phyloP scores from a whole-genome alignment of 2,797 vertebrate species.

The Pachyuromys duprasi region DNA sequence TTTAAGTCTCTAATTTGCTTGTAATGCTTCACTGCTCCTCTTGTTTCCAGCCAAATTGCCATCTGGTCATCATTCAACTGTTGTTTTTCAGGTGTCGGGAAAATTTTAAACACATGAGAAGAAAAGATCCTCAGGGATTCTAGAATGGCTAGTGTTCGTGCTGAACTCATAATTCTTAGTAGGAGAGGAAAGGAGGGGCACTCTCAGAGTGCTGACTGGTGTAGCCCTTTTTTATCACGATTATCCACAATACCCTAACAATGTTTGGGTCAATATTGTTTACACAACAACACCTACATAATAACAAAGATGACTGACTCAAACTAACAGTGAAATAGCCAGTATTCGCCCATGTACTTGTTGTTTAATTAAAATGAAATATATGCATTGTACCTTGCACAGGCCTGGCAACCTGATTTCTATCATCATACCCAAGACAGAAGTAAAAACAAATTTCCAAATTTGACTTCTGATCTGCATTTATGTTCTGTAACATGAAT shows the following conservation, averaged over 20 bases:
- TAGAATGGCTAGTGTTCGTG: constrained; percentile 31
- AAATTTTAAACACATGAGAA: constrained; percentile 73
- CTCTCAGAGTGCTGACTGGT: constrained; percentile 14
- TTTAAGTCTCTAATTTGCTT: constrained; percentile 78
- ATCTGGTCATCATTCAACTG: constrained; percentile 82
- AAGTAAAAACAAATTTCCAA: background rate
- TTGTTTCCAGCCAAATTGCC: constrained; percentile 78
- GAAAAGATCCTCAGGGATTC: constrained; percentile 38
- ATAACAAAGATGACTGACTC: background rate
- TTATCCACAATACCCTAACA: background rate
- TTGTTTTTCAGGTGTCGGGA: constrained; percentile 79
- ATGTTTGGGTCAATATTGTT: background rate
- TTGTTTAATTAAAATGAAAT: background rate
- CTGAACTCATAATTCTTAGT: constrained; percentile 56
- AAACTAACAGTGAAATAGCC: background rate
- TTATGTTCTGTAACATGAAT: background rate
- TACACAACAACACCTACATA: background rate
- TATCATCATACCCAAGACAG: no score
- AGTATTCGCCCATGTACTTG: background rate
- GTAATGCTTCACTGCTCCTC: constrained; percentile 73
- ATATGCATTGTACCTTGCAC: background rate
- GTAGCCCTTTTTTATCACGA: background rate
- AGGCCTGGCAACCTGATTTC: background rate
- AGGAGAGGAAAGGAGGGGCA: background rate
- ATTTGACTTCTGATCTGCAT: background rate